Evolutionary conservation across 2,888 invertebrate species (phyloP).

Genomic region (Plusia festucae): DNA sequence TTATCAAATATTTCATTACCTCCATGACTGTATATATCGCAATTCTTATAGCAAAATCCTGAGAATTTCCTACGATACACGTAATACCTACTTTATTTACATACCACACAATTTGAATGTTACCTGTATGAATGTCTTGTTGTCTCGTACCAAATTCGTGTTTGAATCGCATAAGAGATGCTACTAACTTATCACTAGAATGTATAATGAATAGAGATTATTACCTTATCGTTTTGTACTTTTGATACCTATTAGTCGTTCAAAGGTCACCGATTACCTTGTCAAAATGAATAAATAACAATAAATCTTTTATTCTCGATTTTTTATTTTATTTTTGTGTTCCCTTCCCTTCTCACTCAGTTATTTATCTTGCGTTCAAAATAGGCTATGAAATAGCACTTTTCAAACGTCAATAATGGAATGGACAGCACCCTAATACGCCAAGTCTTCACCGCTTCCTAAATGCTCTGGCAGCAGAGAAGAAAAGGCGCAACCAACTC

Average conservation of each 20-base stretch:
- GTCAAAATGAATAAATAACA: constrained; percentile 87
- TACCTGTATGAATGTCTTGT: constrained; percentile 65
- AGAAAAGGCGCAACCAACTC: no score
- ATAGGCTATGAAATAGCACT: no score
- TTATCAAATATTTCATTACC: background rate
- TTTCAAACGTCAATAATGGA: no score
- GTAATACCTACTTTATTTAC: background rate
- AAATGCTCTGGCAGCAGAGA: no score
- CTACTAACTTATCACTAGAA: constrained; percentile 83
- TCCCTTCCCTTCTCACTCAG: background rate
- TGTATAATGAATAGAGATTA: constrained; percentile 82
- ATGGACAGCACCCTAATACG: no score
- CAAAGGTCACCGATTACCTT: constrained; percentile 88
- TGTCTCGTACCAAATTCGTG: constrained; percentile 78
- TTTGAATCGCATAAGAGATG: constrained; percentile 76
- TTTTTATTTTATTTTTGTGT: constrained; percentile 62
- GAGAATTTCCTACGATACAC: constrained; percentile 6
- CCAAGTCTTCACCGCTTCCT: no score
- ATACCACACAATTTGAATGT: constrained; percentile 56
- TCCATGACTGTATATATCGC: constrained; percentile 3
- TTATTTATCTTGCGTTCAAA: no score
- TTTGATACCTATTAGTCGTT: constrained; percentile 87
- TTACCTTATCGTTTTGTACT: constrained; percentile 85
- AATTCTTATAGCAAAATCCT: background rate
- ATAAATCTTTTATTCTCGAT: constrained; percentile 71